Evolutionary conservation across 2,113 vertebrate genomes (phyloP), one percentile per base, ranked within the genome.

Genomic region (Pygoscelis antarcticus): DNA sequence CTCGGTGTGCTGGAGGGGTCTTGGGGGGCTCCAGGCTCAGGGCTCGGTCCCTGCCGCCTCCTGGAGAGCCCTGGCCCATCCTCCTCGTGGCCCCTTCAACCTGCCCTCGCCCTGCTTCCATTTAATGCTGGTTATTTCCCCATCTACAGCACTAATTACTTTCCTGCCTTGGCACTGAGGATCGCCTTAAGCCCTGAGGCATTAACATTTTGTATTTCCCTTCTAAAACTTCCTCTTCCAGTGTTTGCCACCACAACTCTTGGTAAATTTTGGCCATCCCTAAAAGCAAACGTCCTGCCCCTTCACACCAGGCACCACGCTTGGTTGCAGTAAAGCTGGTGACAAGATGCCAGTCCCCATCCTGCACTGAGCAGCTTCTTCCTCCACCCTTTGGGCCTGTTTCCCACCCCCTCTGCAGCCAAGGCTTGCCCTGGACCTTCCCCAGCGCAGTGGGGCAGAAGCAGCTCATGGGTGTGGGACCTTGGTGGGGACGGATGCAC

Each of bases 191-290:
- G n/a, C 36, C 60, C 64, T 30, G 58, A 88, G 62, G 81, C 34
- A 93, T 70, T 91, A 87, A 79, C 6, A 7, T 66, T 94, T 72
- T 87, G 62, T 87, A 65, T 88, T 96, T 96, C 93, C 78, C 8
- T 83, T 78, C 87, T 78, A 71, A 91, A 94, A 94, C 89, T 95
- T 94, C 91, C 89, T 85, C 65, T 89, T 87, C 78, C 65, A 29
- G 47, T 83, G 60, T 91, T 95, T 92, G 55, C 20, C 57, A 81
- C 57, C 44, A n/a, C 44, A 55, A 12, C 29, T 64, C 44, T 69
- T 1, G 0, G 40, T 57, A 80, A 57, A 36, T 92, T 87, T 76
- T 52, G 58, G 62, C 71, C 76, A 54, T 83, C 85, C 83, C 65
- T 88, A 40, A 93, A 90, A 89, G 61, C 23, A 95, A 80, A 88